Percentiles rank a stretch among this genome's conserved stretches.
Conservation (phyloP, 2,797 vertebrate species). For the Hydrolagus colliei region DNA sequence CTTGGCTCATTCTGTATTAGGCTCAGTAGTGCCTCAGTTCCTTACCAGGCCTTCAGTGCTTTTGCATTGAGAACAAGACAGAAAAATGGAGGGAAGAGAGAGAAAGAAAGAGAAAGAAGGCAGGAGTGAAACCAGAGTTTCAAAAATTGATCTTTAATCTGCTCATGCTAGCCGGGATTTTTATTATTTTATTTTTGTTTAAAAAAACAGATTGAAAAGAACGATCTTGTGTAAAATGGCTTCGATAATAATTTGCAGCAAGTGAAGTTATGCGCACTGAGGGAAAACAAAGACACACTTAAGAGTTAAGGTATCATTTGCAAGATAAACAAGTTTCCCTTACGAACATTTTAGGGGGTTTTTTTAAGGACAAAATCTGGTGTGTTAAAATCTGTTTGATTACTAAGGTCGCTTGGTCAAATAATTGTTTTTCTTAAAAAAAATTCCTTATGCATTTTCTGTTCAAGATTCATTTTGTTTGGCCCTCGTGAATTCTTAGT, state of each 20-base stretch:
- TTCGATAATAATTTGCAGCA: background rate
- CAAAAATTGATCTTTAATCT: too few species aligned
- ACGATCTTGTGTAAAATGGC: background rate
- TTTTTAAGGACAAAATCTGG: slow-evolving; percentile 13
- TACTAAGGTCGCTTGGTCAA: slow-evolving; percentile 10
- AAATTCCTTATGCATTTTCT: slow-evolving; percentile 47
- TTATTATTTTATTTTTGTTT: too few species aligned
- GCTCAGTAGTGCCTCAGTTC: too few species aligned
- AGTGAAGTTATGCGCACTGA: background rate
- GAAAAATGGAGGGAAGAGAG: too few species aligned
- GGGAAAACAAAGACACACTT: background rate
- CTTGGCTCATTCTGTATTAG: too few species aligned
- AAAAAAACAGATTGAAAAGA: background rate
- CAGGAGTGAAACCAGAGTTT: too few species aligned
- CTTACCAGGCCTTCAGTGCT: too few species aligned
- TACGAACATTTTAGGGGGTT: background rate
- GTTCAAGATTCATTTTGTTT: slow-evolving; percentile 56
- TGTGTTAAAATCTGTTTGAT: slow-evolving; percentile 22
- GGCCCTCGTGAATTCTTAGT: slow-evolving; percentile 44
- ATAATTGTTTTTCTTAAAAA: background rate
- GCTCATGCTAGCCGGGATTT: too few species aligned
- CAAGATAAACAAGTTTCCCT: slow-evolving; percentile 7
- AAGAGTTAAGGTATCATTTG: slow-evolving; percentile 9
- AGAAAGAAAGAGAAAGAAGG: too few species aligned
- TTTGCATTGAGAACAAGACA: too few species aligned